phyloP scores from a whole-genome alignment of 1,140 invertebrate species.

The Copidosoma floridanum region DNA sequence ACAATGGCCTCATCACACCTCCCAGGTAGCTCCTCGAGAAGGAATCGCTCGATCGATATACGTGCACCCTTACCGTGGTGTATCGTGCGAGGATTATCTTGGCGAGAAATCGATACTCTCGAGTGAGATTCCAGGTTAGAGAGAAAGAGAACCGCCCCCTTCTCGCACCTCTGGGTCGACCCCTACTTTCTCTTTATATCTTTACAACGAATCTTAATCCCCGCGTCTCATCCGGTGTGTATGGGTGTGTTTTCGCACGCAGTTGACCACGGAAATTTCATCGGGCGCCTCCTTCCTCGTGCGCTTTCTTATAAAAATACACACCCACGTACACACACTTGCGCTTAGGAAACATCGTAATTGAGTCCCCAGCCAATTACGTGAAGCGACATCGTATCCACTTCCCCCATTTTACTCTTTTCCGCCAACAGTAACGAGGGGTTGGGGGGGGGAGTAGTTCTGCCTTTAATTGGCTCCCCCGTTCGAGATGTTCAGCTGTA shows the following conservation, averaged over 20 bases:
- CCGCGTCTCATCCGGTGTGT: background rate
- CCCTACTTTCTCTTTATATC: constrained; percentile 5
- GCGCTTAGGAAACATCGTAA: constrained; percentile 43
- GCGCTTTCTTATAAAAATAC: constrained; percentile 47
- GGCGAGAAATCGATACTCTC: constrained; percentile 4
- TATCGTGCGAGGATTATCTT: too few species aligned
- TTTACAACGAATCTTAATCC: background rate
- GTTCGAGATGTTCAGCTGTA: too few species aligned
- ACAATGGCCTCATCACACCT: too few species aligned
- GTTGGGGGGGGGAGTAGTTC: background rate
- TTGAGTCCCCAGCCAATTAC: constrained; percentile 51
- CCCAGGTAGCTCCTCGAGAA: too few species aligned
- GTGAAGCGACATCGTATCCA: constrained; percentile 21
- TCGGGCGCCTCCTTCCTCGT: too few species aligned
- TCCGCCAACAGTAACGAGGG: background rate
- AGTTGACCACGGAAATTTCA: constrained; percentile 24
- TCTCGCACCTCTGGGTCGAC: background rate
- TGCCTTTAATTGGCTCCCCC: constrained; percentile 17
- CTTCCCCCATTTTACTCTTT: constrained; percentile 2
- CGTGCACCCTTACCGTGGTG: too few species aligned
- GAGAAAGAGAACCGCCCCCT: background rate
- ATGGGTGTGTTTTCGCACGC: too few species aligned
- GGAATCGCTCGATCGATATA: too few species aligned
- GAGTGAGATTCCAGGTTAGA: too few species aligned
- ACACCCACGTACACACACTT: too few species aligned